These are phyloP conservation scores for Schizothorax lantsangensis DNA, from an alignment of 2,797 vertebrate species.

Conservation along the genomic window DNA sequence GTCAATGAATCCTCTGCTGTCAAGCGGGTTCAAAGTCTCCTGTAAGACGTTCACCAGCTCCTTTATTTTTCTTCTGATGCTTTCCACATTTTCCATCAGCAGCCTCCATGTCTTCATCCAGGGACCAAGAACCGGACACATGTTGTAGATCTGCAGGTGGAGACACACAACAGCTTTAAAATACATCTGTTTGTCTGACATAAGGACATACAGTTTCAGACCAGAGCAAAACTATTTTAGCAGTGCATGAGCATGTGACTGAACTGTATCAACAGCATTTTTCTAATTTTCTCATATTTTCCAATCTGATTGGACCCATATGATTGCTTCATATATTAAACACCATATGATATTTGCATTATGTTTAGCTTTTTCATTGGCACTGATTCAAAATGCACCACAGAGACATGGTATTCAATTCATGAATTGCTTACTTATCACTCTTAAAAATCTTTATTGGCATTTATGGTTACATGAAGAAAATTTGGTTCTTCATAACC, in stretches of 20 bases:
- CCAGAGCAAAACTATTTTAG: background rate
- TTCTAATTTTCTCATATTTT: background rate
- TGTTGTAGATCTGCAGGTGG: constrained; percentile 43
- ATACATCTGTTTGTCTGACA: background rate
- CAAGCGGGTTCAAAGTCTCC: constrained; percentile 35
- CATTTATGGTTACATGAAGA: too few relatives aligned
- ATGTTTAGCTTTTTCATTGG: too few relatives aligned
- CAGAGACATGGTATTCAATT: too few relatives aligned
- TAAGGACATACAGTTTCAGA: background rate
- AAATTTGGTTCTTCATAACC: too few relatives aligned
- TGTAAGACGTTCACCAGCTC: constrained; percentile 14
- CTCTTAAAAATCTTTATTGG: too few relatives aligned
- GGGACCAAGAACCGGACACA: constrained; percentile 34
- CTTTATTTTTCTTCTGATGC: background rate
- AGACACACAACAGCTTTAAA: background rate
- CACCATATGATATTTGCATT: too few relatives aligned
- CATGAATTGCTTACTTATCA: too few relatives aligned
- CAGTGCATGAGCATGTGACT: background rate
- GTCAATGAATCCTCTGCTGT: constrained; percentile 51
- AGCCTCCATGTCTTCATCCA: background rate
- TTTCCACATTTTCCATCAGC: background rate
- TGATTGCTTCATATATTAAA: background rate
- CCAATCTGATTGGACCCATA: background rate
- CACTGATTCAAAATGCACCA: too few relatives aligned
- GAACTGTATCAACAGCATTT: background rate